Base-by-base conservation (phyloP, 2,113 vertebrate species). In the Sinocyclocheilus rhinocerous region DNA sequence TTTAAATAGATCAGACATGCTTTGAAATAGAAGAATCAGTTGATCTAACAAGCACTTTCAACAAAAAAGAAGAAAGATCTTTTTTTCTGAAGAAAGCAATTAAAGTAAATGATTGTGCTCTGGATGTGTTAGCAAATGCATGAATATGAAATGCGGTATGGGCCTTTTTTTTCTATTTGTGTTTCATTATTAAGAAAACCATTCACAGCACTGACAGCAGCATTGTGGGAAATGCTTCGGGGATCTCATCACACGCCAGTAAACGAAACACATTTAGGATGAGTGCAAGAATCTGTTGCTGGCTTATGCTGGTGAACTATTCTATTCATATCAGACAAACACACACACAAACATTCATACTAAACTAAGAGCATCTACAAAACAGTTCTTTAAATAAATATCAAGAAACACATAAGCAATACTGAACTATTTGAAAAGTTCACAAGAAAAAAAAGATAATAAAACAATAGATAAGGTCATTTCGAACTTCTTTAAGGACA, bases 61-160 rank as follows among this genome's bases (percentile, higher is more conserved):
- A 67, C 63, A 29, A 67, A 22, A 42, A 4, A 36, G 16, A 8
- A 18, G 33, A 33, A 69, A 55, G 3, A 76, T 29, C 3, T 76
- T 76, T 76, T 76, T 76, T 76, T 76, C 73, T 52, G 52, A 70
- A 20, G 18, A 55, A 10, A 50, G 65, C 69, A 72, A 72, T 83
- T 83, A 83, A 82, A 72, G 72, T 52, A 33, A 69, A 82, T 83
- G 63, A 80, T 39, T 39, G 39, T 70, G 42, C 24, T 67, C 39
- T 63, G 81, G 29, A 4, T 8, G 59, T 13, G 8, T 72, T 52
- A 89, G 63, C 50, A 67, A 24, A 87, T 78, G 80, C 89, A 83
- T 73, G 39, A 83, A 57, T 88, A 84, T 72, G 72, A 84, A 42
- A 73, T 80, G 65, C 78, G 59, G 82, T 1, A 57, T 72, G 86